These are phyloP conservation scores for Ascaphus truei DNA, from an alignment of 2,113 vertebrate genomes.

Conservation along the genomic window DNA sequence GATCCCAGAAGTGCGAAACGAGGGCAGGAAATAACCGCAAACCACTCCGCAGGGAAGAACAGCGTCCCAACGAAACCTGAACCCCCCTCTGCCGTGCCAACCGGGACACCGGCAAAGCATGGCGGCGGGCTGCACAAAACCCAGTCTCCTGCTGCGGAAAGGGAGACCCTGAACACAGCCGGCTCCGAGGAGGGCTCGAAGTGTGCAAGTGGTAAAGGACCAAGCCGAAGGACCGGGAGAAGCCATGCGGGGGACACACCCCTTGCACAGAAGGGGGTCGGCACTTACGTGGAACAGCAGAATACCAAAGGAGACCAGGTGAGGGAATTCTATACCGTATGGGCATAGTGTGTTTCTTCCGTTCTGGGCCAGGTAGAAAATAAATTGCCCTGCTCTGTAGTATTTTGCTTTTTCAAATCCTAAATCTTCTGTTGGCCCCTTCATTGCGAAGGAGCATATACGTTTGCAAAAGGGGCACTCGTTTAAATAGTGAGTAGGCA, in stretches of 20 bases:
- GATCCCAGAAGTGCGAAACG: constrained; percentile 76
- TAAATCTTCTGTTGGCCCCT: too few relatives aligned
- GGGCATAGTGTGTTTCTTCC: too few relatives aligned
- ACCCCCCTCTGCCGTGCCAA: constrained; percentile 53
- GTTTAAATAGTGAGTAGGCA: not conserved
- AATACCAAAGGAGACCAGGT: not conserved
- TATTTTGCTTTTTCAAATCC: too few relatives aligned
- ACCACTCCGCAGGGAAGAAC: constrained; percentile 45
- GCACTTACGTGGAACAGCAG: not conserved
- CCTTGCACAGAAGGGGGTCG: not conserved
- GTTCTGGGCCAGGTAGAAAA: too few relatives aligned
- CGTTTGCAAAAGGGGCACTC: too few relatives aligned
- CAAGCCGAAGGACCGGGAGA: constrained; percentile 33
- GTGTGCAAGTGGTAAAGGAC: not conserved
- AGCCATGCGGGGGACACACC: constrained; percentile 39
- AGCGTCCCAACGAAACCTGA: constrained; percentile 3
- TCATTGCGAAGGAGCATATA: too few relatives aligned
- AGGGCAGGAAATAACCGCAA: constrained; percentile 48
- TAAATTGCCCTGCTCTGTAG: too few relatives aligned
- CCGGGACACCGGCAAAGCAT: constrained; percentile 58
- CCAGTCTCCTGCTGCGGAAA: constrained; percentile 43
- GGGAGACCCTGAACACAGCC: constrained; percentile 36
- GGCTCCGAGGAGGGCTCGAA: not conserved
- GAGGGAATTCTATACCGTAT: not conserved
- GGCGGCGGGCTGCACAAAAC: constrained; percentile 58